Conservation (phyloP, 1,140 invertebrate genomes). For the Agraylea sexmaculata region DNA sequence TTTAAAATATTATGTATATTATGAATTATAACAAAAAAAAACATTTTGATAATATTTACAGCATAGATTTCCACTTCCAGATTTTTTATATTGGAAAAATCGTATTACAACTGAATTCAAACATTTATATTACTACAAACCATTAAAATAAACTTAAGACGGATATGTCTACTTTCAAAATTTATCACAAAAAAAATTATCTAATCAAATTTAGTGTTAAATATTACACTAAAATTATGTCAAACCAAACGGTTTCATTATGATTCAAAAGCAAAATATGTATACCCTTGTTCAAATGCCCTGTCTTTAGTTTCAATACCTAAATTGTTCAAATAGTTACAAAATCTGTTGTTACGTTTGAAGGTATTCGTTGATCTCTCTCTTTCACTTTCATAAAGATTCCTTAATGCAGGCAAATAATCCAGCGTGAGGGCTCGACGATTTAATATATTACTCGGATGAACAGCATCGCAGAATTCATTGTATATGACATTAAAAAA, state of each 20-base stretch:
- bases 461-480: constrained; percentile 27
- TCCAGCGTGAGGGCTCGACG: constrained; percentile 34
- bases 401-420: constrained; percentile 43
- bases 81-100: background rate
- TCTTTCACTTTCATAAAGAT: constrained; percentile 44
- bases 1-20: too few species aligned
- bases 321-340: constrained; percentile 44
- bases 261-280: constrained; percentile 22
- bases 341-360: constrained; percentile 47
- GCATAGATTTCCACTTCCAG: too few species aligned
- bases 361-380: constrained; percentile 33
- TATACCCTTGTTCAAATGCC: constrained; percentile 29
- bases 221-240: background rate
- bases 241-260: background rate
- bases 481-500: constrained; percentile 5
- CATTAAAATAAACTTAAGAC: background rate
- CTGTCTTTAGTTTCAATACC: constrained; percentile 33
- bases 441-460: constrained; percentile 27
- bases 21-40: too few species aligned
- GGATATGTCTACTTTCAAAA: background rate
- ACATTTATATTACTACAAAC: background rate
- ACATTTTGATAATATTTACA: too few species aligned
- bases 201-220: background rate
- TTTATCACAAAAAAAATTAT: background rate
- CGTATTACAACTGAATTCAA: background rate